Evolutionary conservation across 2,888 invertebrate species (phyloP), one percentile per base, ranked within the genome.

Genomic region (Epicampocera succincta): DNA sequence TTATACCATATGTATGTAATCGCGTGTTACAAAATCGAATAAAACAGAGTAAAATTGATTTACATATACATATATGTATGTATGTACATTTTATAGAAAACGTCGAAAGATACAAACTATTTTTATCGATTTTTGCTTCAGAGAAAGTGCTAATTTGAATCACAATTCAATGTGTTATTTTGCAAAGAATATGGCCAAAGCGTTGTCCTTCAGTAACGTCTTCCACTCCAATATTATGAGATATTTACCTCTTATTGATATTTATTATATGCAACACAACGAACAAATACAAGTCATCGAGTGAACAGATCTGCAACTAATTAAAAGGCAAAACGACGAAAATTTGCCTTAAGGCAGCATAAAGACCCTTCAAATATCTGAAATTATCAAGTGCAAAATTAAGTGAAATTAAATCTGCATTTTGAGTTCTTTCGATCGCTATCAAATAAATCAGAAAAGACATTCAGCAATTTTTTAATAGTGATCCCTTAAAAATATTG

Each of bases 131-230:
- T 17, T 33, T 69, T n/a, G 42, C 17, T 25, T 17, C 1, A 66
- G 21, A 9, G 17, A 46, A 1, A 25, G n/a, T 48, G n/a, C 12
- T 63, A 54, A 19, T 15, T n/a, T 50, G 56, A 60, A 56, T 50
- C 29, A 12, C n/a, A 42, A 60, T 15, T 60, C 21, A 46, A n/a
- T 52, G 38, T 33, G 25, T 38, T 52, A 19, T 46, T 8, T 12
- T 44, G 40, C 3, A 15, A 56, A 61, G 17, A 75, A 61, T 56
- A 81, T 81, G 81, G 63, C 68, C 56, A 63, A 63, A 69, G n/a
- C 25, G 11, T 29, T 76, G 1, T 56, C 44, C 21, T 17, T 38
- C 5, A 66, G 15, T 38, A 73, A 54, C 21, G 48, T 13, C 29
- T 52, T 54, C 11, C 40, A 17, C 17, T 19, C 44, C 21, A 54